Conservation (phyloP, 1,140 invertebrate species). For the Trachymyrmex cornetzi region DNA sequence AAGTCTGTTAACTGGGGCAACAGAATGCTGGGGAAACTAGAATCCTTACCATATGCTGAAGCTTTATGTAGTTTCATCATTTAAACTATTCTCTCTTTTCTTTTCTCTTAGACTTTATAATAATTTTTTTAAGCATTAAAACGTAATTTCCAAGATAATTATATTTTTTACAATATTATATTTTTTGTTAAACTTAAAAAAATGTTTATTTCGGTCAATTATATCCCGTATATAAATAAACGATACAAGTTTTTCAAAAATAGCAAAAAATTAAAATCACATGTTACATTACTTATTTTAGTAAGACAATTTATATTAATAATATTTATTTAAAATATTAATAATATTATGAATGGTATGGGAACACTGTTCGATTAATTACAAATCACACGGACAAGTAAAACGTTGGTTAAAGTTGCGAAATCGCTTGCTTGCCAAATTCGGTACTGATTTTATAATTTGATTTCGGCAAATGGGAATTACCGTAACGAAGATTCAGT, state of each 20-base stretch:
- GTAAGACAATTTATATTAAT: constrained; percentile 36
- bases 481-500: not conserved
- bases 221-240: not conserved
- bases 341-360: not conserved
- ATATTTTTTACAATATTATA: not conserved
- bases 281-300: not conserved
- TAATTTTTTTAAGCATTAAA: not conserved
- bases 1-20: constrained; percentile 21
- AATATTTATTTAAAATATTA: constrained; percentile 6
- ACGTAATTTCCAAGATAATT: not conserved
- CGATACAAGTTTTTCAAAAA: not conserved
- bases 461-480: not conserved
- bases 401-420: not conserved
- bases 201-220: not conserved
- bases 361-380: not conserved
- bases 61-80: constrained; percentile 14
- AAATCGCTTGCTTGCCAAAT: constrained; percentile 4
- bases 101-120: not conserved
- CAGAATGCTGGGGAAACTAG: constrained; percentile 10
- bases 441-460: not conserved
- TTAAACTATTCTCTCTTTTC: not conserved
- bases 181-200: not conserved
- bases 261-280: not conserved
- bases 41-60: constrained; percentile 11
- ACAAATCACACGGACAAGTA: not conserved